Evolutionary conservation across 2,113 vertebrate species (phyloP), one percentile per base, ranked within the genome.

Genomic region (Empidonax traillii): DNA sequence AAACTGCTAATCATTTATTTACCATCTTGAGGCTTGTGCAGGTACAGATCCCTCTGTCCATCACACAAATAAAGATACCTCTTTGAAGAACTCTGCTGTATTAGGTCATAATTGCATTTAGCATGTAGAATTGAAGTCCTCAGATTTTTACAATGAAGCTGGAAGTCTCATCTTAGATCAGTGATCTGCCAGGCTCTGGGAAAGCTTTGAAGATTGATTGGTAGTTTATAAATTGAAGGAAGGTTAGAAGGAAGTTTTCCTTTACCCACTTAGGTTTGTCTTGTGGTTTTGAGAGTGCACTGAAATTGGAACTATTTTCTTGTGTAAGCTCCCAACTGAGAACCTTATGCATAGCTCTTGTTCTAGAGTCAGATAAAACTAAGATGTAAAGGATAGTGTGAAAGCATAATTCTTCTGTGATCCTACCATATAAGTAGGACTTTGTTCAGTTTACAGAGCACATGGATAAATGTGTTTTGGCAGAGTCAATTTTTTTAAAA

Each of bases 401-500:
- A 67, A 71, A 79, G 24, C 11, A 19, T 66, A 66, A 51, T 9
- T n/a, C 37, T 71, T 47, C 25, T 62, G 37, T 1, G 1, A 18
- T 12, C 20, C 18, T 62, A 20, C 35, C 2, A 1, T 43, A 53
- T 4, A 4, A 10, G 8, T 58, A 61, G 21, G 22, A 61, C 21
- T 53, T 44, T 0, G 30, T 58, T 76, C 24, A 23, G 6, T 46
- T 74, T 62, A 44, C 16, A 66, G 33, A 25, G 6, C 21, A 67
- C 0, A 1, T 23, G 16, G 14, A 4, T 52, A 1, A 72, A 3
- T n/a, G 8, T 61, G 35, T 68, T 58, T 41, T 21, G 11, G 14
- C 17, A 56, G 20, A 68, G 25, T 53, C 17, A 6, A 3, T 69
- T 80, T 49, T 87, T 47, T 51, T 74, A 21, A 84, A 81, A 67